Evolutionary conservation across 2,888 invertebrate species (phyloP), one percentile per base, ranked within the genome.

Genomic region (Salpingus planirostris): DNA sequence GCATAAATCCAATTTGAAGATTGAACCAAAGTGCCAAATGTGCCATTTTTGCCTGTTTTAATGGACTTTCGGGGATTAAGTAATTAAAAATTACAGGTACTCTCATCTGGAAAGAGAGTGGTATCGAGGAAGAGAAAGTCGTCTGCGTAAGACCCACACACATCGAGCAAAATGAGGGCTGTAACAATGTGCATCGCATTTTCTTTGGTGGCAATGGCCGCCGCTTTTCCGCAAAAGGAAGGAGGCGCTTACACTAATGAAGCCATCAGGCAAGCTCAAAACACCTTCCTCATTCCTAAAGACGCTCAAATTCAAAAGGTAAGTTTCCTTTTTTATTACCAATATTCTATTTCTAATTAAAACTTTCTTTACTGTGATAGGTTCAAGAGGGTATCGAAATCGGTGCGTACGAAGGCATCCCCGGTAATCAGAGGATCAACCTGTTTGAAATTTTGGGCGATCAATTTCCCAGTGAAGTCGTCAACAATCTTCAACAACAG

Each of bases 221-320:
- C 64, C 8, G 77, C 77, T 11, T 73, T 69, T 31, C 83, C 82
- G 2, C 78, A 78, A 58, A 78, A 85, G 47, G 88, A 88, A 59
- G 89, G 89, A 1, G 80, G 81, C 24, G 78, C 79, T 36, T 88
- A 85, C 68, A 80, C 84, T 53, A 81, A 83, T 55, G 88, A 89
- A 59, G 89, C 88, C 29, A 88, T 89, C 62, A 76, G 80, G 41
- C 88, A 89, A 64, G 88, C 88, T 0, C 87, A 88, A 65, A 83
- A 79, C 65, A 87, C 87, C 3, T 79, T 78, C 55, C 73, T 89
- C 39, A 87, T 88, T 50, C 89, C 89, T 10, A 82, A 82, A 60
- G 86, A 87, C 60, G 88, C 88, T 21, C 78, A 82, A 57, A 89
- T 89, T 43, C 88, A 88, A 65, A 86, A 85, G 64, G 83, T 80